These are phyloP conservation scores for Pipistrellus nathusii DNA, from an alignment of 2,797 vertebrate genomes.

Conservation along the genomic window DNA sequence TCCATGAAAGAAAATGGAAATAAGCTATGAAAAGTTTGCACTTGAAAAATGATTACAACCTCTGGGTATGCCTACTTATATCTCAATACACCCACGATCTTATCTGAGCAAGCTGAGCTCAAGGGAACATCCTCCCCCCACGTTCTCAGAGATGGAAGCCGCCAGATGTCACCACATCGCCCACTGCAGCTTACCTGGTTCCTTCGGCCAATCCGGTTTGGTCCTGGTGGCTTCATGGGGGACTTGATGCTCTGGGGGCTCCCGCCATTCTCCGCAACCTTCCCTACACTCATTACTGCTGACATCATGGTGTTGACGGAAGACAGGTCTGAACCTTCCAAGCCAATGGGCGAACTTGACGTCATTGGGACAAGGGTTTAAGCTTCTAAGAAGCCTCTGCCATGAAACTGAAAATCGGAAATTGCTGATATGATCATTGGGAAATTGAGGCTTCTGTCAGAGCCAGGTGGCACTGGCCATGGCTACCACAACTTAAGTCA, in stretches of 20 bases:
- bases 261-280: conserved; percentile 89
- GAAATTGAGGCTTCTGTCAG: neutral
- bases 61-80: neutral
- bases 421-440: neutral
- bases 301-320: conserved; percentile 97
- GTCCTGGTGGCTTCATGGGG: conserved; percentile 90
- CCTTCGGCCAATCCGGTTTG: conserved; percentile 91
- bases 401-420: conserved; percentile 82
- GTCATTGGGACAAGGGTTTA: conserved; percentile 84
- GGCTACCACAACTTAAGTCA: neutral
- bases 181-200: conserved; percentile 88
- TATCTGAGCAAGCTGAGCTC: neutral
- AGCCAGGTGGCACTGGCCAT: neutral
- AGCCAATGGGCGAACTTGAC: conserved; percentile 83
- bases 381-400: conserved; percentile 83
- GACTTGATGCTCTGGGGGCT: conserved; percentile 89
- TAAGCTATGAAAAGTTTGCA: neutral
- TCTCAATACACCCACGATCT: neutral
- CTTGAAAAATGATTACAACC: neutral
- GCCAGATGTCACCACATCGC: conserved; percentile 6
- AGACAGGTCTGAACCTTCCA: conserved; percentile 92
- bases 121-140: neutral
- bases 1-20: neutral
- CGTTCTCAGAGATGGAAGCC: conserved; percentile 4
- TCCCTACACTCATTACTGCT: conserved; percentile 92